These are phyloP conservation scores for Prolemur simus DNA, from an alignment of 2,113 vertebrate genomes.

Conservation along the genomic window DNA sequence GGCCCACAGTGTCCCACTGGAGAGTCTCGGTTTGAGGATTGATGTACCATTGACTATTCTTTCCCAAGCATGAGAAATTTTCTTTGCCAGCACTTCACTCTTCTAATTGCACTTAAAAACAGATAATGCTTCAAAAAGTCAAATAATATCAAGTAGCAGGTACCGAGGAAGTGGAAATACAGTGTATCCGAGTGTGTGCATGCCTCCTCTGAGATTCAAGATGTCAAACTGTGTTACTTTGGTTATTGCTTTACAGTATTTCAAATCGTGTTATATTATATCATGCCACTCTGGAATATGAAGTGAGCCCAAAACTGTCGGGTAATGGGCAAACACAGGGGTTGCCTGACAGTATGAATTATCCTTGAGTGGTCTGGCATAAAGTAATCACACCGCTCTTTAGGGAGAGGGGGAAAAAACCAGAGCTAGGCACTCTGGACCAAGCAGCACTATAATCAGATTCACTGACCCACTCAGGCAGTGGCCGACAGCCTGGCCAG, in stretches of 20 bases:
- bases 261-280: constrained; percentile 50
- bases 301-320: constrained; percentile 59
- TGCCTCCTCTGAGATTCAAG: constrained; percentile 73
- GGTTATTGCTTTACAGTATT: constrained; percentile 69
- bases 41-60: neutral
- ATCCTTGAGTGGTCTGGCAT: constrained; percentile 65
- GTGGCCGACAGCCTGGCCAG: fast-evolving
- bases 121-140: constrained; percentile 36
- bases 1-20: neutral
- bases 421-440: neutral
- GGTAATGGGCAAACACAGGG: constrained; percentile 49
- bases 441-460: neutral
- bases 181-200: neutral
- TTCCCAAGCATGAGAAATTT: constrained; percentile 65
- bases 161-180: constrained; percentile 37
- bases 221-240: constrained; percentile 69
- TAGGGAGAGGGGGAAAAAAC: neutral
- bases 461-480: neutral
- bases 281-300: constrained; percentile 48
- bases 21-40: too few species aligned
- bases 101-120: constrained; percentile 65
- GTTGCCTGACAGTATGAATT: constrained; percentile 63
- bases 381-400: constrained; percentile 56
- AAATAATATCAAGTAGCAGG: constrained; percentile 17
- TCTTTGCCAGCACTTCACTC: constrained; percentile 44